Percentiles rank a stretch among this genome's conserved stretches.
These are phyloP conservation scores for Rhizomys pruinosus DNA, from an alignment of 2,113 vertebrate species.

Conservation along the genomic window DNA sequence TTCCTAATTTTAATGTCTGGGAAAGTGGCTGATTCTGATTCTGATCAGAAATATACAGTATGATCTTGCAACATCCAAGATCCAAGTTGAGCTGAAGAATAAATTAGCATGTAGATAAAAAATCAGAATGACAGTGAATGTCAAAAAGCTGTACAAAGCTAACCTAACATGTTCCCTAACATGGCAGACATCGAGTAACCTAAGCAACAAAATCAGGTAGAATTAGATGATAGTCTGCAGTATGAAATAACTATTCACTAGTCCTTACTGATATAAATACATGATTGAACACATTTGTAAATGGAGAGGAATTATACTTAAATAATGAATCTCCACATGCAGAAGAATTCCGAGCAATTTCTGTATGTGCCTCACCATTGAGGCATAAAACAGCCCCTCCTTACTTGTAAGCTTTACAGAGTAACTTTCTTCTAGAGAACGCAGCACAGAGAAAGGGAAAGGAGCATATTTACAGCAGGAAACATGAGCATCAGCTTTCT, in stretches of 20 bases:
- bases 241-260: not conserved
- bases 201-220: not conserved
- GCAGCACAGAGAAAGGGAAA: rapidly evolving
- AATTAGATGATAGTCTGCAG: not conserved
- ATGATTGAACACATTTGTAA: not conserved
- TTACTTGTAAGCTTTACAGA: not conserved
- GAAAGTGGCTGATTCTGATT: not conserved
- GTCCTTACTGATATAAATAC: not conserved
- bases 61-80: not conserved
- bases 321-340: not conserved
- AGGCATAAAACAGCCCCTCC: not conserved
- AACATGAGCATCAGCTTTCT: not conserved
- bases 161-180: not conserved
- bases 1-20: not conserved
- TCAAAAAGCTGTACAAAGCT: not conserved
- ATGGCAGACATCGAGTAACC: no score
- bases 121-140: rapidly evolving
- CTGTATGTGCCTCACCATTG: no score
- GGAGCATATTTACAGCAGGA: not conserved
- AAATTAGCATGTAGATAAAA: not conserved
- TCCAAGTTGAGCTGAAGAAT: no score
- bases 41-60: not conserved
- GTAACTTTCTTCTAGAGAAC: not conserved
- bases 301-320: not conserved
- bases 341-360: not conserved